Evolutionary conservation across 2,113 vertebrate genomes (phyloP).

Genomic region (Odobenus rosmarus): DNA sequence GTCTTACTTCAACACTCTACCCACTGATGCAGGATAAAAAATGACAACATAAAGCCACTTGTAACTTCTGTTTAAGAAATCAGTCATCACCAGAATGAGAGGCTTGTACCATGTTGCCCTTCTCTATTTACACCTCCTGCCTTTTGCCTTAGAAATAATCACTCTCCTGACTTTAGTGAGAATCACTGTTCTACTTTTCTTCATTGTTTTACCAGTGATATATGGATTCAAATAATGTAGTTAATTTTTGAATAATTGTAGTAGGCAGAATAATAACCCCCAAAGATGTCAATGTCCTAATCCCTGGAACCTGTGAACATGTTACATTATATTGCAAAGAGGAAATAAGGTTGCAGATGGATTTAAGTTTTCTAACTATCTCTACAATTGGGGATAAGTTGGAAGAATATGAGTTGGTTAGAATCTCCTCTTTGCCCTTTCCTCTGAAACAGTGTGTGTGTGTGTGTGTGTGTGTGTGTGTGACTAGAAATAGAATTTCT

Average conservation of each 20-base stretch:
- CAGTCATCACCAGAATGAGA: neutral
- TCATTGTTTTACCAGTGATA: neutral
- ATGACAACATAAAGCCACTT: neutral
- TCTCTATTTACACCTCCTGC: neutral
- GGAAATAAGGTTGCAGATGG: neutral
- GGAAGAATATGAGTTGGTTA: neutral
- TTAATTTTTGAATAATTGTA: neutral
- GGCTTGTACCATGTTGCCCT: neutral
- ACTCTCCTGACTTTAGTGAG: neutral
- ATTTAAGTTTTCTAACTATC: neutral
- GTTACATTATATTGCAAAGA: neutral
- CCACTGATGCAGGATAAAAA: neutral
- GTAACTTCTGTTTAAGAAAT: neutral
- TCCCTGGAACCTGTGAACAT: neutral
- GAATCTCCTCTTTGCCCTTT: neutral
- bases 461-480: neutral
- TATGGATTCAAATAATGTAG: neutral
- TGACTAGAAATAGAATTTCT: neutral
- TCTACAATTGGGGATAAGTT: neutral
- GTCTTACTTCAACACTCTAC: neutral
- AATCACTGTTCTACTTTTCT: neutral
- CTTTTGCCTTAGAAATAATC: neutral
- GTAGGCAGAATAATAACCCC: neutral
- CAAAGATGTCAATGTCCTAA: neutral
- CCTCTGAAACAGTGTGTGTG: neutral